Evolutionary conservation across 2,797 vertebrate genomes (phyloP), one percentile per base, ranked within the genome.

Genomic region (Oreochromis mossambicus): DNA sequence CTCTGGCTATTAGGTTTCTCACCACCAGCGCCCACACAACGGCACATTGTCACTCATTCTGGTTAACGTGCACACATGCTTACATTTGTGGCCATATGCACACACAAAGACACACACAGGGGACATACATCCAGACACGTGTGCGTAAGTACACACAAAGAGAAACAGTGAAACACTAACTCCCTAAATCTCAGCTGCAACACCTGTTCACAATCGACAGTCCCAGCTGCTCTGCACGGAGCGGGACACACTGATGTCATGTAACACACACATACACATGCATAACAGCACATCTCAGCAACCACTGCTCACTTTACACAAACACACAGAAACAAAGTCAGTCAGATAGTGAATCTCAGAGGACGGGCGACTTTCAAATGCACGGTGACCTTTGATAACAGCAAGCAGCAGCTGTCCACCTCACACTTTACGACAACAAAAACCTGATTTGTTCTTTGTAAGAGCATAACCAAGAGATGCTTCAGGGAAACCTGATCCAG

Each of bases 1-100:
- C 92, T 91, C 92, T 81, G 86, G 91, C 88, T 93, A 95, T 95
- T 91, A 79, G 83, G 86, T 94, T 95, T 95, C 95, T 82, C 54
- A 26, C 78, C 89, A 88, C 46, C 86, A 78, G 79, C 36, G 15
- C 63, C 34, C 85, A 82, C 90, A 95, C 94, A 95, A 91, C 89
- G 56, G 87, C 79, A 83, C 93, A 95, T 94, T 95, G 95, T 96
- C 55, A 38, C 85, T 24, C 29, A 3, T 7, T 55, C 78, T 32
- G 52, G 70, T 86, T 81, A 78, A 85, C 82, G 84, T 70, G 87
- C 90, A 91, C 93, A 95, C 89, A 89, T 94, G 94, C 91, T 81
- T 85, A 66, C 92, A 92, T 89, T 88, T 94, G 92, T 86, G 92
- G 73, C 83, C 92, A 89, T 41, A 87, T 87, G 91, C 87, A 84